These are phyloP conservation scores for Megastigmus dorsalis DNA, from an alignment of 2,888 invertebrate species.

Conservation along the genomic window DNA sequence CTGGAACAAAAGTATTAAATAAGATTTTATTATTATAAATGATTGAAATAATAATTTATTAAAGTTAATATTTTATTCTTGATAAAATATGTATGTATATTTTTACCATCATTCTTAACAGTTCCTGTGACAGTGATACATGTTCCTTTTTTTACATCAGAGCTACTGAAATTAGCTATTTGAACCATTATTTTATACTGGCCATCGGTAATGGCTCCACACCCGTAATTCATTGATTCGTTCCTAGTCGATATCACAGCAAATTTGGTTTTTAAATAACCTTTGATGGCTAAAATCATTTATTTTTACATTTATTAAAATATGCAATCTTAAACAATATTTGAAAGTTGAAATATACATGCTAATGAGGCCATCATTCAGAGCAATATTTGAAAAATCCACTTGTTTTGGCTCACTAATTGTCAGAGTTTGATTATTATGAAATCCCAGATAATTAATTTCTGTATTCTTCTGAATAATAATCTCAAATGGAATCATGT, in stretches of 20 bases:
- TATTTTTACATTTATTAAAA: not conserved
- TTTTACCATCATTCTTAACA: not conserved
- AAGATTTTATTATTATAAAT: no score
- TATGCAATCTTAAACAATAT: not conserved
- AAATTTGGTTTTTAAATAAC: slow-evolving; percentile 10
- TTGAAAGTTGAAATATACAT: not conserved
- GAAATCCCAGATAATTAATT: not conserved
- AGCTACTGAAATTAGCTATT: not conserved
- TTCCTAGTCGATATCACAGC: not conserved
- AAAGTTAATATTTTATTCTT: no score
- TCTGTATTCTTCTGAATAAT: not conserved
- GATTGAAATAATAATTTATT: no score
- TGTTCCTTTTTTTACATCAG: not conserved
- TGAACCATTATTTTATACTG: not conserved
- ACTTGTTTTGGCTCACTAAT: not conserved
- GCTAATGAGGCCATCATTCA: not conserved
- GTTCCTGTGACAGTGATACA: not conserved
- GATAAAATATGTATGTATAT: no score
- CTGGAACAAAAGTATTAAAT: no score
- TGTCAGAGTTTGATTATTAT: not conserved
- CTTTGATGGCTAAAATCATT: not conserved
- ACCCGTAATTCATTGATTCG: not conserved
- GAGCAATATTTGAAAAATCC: not conserved
- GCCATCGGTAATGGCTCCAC: not conserved
- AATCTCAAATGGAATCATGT: not conserved